A percentile compares a stretch with the other conserved stretches of the same genome.
Evolutionary conservation across 1,140 invertebrate genomes (phyloP).

Genomic region (Agraylea sexmaculata): DNA sequence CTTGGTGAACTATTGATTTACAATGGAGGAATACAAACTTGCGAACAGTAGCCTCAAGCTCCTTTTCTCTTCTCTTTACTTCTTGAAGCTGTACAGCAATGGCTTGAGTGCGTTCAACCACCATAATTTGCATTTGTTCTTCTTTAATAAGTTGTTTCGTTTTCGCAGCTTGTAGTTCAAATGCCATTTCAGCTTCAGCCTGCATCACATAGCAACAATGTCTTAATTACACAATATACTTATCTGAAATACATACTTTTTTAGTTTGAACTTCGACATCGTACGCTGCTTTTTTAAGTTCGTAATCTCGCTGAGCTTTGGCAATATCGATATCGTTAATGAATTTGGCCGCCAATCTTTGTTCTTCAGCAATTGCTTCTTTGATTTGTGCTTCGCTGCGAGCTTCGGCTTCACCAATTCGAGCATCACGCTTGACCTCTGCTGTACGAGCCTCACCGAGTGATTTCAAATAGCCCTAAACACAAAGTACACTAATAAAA

Average conservation of each 20-base stretch:
- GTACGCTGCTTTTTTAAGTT: slow-evolving; percentile 94
- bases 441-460: slow-evolving; percentile 91
- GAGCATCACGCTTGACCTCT: slow-evolving; percentile 89
- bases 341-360: slow-evolving; percentile 80
- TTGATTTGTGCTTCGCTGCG: slow-evolving; percentile 75
- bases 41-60: slow-evolving; percentile 71
- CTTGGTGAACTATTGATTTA: too few species aligned
- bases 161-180: slow-evolving; percentile 77
- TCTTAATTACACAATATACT: too few species aligned
- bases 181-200: slow-evolving; percentile 80
- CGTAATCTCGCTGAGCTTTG: slow-evolving; percentile 89
- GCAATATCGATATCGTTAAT: slow-evolving; percentile 93
- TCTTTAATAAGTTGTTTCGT: slow-evolving; percentile 84
- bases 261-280: slow-evolving; percentile 94
- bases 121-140: slow-evolving; percentile 83
- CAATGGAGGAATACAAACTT: too few species aligned
- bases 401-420: slow-evolving; percentile 92
- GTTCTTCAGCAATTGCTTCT: slow-evolving; percentile 91
- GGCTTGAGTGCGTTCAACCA: slow-evolving; percentile 75
- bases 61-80: slow-evolving; percentile 62
- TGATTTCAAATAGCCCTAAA: slow-evolving; percentile 84
- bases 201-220: too few species aligned
- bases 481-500: slow-evolving; percentile 14
- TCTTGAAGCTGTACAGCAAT: slow-evolving; percentile 75
- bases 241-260: slow-evolving; percentile 61